A percentile compares a stretch with the other conserved stretches of the same genome.
These are phyloP conservation scores for Cephus pulcher DNA, from an alignment of 2,888 invertebrate species.

Conservation along the genomic window DNA sequence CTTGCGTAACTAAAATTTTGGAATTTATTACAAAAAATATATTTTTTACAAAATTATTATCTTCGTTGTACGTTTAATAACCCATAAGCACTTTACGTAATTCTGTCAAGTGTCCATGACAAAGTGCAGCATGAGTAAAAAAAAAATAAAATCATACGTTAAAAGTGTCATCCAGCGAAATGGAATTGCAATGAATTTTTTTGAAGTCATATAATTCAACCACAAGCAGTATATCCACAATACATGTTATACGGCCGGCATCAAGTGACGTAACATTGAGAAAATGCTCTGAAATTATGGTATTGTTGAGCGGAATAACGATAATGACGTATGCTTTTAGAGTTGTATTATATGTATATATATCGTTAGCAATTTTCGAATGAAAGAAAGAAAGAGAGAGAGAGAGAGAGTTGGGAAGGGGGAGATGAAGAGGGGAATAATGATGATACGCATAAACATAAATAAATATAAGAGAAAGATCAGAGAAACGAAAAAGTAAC, in stretches of 20 bases:
- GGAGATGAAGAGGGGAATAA: neutral
- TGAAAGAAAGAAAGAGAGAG: neutral
- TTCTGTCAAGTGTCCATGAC: too few relatives aligned
- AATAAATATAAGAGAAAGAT: neutral
- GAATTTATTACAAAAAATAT: too few relatives aligned
- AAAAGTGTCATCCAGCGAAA: neutral
- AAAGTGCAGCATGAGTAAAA: too few relatives aligned
- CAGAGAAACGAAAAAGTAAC: neutral
- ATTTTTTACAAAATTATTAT: too few relatives aligned
- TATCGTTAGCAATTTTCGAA: too few relatives aligned
- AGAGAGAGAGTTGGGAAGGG: neutral
- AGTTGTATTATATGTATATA: neutral
- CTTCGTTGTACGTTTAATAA: too few relatives aligned
- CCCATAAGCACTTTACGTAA: too few relatives aligned
- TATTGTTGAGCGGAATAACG: neutral
- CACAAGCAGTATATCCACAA: neutral
- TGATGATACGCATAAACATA: neutral
- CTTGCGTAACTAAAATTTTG: too few relatives aligned
- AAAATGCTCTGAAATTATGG: neutral
- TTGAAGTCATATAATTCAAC: neutral
- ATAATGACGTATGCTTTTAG: neutral
- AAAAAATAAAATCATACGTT: neutral
- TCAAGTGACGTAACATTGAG: neutral
- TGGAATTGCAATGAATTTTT: too few relatives aligned
- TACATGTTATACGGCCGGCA: neutral